phyloP scores from a whole-genome alignment of 1,140 invertebrate genomes.

The Apis mellifera region Amel_HAv3.1 CM009940.2:2243001-2243500 shows the following conservation, averaged over 20 bases:
- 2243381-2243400: not conserved
- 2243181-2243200: conserved; percentile 75
- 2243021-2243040: conserved; percentile 65
- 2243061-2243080: conserved; percentile 31
- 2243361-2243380: not conserved
- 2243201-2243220: conserved; percentile 73
- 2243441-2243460: no score
- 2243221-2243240: conserved; percentile 61
- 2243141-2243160: conserved; percentile 68
- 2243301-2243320: conserved; percentile 36
- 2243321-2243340: not conserved
- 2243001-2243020: conserved; percentile 72
- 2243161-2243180: conserved; percentile 70
- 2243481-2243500: no score
- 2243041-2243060: conserved; percentile 43
- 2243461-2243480: no score
- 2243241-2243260: not conserved
- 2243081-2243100: conserved; percentile 37
- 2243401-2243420: not conserved
- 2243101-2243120: conserved; percentile 48
- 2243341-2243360: not conserved
- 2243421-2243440: no score
- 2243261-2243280: not conserved
- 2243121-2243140: conserved; percentile 62
- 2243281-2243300: conserved; percentile 42